Evolutionary conservation across 2,888 invertebrate genomes (phyloP).

Genomic region (Lysandra coridon): DNA sequence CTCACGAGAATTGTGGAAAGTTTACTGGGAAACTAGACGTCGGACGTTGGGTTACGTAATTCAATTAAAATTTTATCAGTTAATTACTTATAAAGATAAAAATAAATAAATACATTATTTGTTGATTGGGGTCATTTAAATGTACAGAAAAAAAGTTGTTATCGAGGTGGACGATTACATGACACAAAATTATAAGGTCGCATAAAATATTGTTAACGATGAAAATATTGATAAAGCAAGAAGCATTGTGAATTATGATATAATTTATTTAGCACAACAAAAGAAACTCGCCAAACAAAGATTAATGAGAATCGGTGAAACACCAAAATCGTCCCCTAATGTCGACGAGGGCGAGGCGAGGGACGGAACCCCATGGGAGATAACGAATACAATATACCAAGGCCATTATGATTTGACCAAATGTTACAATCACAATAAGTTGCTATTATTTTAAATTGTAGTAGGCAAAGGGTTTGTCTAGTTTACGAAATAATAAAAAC

Average conservation of each 20-base stretch:
- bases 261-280: background rate
- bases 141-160: no score
- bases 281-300: background rate
- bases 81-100: background rate
- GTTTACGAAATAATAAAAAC: no score
- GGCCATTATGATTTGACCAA: constrained; percentile 8
- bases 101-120: no score
- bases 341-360: background rate
- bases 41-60: background rate
- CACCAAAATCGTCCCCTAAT: constrained; percentile 1
- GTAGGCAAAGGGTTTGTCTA: background rate
- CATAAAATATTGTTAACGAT: background rate
- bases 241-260: background rate
- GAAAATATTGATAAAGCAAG: background rate
- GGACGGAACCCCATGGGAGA: background rate
- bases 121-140: no score
- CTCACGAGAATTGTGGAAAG: background rate
- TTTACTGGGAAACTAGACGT: background rate
- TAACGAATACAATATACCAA: background rate
- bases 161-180: no score
- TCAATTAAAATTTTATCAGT: background rate
- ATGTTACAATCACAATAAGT: background rate
- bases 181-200: no score
- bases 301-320: background rate
- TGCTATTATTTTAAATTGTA: background rate